phyloP scores from a whole-genome alignment of 2,113 vertebrate genomes.

The Microtus richardsoni region DNA sequence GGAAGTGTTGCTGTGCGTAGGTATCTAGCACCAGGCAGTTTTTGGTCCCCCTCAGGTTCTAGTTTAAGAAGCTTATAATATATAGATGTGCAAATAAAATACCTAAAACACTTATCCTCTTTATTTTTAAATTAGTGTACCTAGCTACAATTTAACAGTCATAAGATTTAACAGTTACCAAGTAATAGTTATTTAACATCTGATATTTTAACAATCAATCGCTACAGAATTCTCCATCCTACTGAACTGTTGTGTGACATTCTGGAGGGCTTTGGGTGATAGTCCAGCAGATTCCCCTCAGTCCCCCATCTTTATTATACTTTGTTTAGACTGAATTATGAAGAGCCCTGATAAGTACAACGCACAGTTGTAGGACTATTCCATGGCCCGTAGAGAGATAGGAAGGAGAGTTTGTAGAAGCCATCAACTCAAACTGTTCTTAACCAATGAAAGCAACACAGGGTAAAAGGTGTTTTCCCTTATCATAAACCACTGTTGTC shows the following conservation, averaged over 20 bases:
- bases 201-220: not conserved
- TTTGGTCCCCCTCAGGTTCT: not conserved
- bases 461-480: not conserved
- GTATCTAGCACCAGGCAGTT: not conserved
- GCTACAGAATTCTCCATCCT: not conserved
- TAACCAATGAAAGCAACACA: too few relatives aligned
- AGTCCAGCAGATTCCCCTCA: not conserved
- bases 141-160: not conserved
- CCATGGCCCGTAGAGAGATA: not conserved
- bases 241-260: not conserved
- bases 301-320: not conserved
- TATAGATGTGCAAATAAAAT: conserved; percentile 41
- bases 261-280: not conserved
- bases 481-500: not conserved
- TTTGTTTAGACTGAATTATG: not conserved
- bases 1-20: not conserved
- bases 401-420: not conserved
- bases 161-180: too few relatives aligned
- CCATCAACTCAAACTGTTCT: conserved; percentile 10
- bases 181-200: not conserved
- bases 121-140: conserved; percentile 22
- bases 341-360: not conserved
- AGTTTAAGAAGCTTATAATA: not conserved
- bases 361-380: not conserved
- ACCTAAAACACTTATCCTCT: conserved; percentile 27